phyloP scores from a whole-genome alignment of 2,113 vertebrate species.

The Oenanthe melanoleuca region DNA sequence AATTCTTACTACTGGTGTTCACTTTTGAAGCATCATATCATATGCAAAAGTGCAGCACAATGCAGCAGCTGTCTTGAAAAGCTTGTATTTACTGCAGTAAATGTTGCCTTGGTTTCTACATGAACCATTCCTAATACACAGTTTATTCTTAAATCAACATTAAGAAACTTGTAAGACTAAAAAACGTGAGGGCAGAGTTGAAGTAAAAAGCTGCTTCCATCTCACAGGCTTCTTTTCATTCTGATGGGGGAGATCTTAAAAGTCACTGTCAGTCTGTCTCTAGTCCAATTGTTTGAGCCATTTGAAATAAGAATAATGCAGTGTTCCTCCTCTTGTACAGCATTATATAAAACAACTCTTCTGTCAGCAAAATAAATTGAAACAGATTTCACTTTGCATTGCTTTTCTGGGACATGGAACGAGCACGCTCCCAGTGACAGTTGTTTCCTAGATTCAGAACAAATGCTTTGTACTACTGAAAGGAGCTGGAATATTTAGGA shows the following conservation, averaged over 20 bases:
- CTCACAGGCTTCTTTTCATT: background rate
- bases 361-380: background rate
- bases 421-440: background rate
- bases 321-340: background rate
- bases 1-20: background rate
- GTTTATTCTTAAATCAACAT: background rate
- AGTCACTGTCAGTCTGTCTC: background rate
- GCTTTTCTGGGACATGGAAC: background rate
- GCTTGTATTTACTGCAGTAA: background rate
- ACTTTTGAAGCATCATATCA: background rate
- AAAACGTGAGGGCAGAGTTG: background rate
- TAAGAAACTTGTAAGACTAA: background rate
- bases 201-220: background rate
- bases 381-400: background rate
- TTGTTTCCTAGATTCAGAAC: background rate
- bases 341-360: background rate
- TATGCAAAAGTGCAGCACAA: background rate
- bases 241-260: background rate
- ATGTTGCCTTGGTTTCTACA: background rate
- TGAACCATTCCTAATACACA: background rate
- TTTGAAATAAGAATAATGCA: background rate
- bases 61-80: background rate
- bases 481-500: background rate
- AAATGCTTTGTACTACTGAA: background rate
- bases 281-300: background rate